phyloP scores from a whole-genome alignment of 2,113 vertebrate genomes.

The Todiramphus saurophagus region DNA sequence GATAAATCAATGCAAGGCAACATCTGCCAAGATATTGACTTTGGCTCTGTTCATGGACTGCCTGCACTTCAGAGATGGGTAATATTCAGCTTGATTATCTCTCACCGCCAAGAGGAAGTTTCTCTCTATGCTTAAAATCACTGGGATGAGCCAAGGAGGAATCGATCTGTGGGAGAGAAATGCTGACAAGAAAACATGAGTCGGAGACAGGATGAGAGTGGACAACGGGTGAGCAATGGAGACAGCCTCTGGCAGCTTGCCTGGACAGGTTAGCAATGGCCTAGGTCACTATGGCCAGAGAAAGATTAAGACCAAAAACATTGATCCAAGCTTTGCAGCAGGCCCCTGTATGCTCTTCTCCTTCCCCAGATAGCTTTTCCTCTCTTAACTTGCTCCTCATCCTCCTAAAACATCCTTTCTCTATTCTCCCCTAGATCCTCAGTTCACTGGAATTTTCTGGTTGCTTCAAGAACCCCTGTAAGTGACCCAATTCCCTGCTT shows the following conservation, averaged over 20 bases:
- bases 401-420: background rate
- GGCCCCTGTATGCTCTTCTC: background rate
- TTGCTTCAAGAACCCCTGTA: background rate
- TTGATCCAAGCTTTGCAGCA: background rate
- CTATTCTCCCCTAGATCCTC: background rate
- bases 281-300: background rate
- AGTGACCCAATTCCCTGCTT: background rate
- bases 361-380: background rate
- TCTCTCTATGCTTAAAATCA: slow-evolving; percentile 75
- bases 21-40: slow-evolving; percentile 80
- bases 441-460: background rate
- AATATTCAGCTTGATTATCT: slow-evolving; percentile 84
- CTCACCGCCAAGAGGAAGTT: slow-evolving; percentile 73
- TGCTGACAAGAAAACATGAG: slow-evolving; percentile 74
- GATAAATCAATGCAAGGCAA: slow-evolving; percentile 78
- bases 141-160: slow-evolving; percentile 63
- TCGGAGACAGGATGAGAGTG: slow-evolving; percentile 51
- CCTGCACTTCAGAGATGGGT: slow-evolving; percentile 74
- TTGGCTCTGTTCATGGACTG: slow-evolving; percentile 70
- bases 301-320: slow-evolving; percentile 7
- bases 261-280: slow-evolving; percentile 19
- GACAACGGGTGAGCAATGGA: slow-evolving; percentile 40
- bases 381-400: background rate
- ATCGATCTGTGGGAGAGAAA: slow-evolving; percentile 70
- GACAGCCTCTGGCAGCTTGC: slow-evolving; percentile 46